Conservation (phyloP, 2,113 vertebrate species). For the Cyanoramphus novaezelandiae region DNA sequence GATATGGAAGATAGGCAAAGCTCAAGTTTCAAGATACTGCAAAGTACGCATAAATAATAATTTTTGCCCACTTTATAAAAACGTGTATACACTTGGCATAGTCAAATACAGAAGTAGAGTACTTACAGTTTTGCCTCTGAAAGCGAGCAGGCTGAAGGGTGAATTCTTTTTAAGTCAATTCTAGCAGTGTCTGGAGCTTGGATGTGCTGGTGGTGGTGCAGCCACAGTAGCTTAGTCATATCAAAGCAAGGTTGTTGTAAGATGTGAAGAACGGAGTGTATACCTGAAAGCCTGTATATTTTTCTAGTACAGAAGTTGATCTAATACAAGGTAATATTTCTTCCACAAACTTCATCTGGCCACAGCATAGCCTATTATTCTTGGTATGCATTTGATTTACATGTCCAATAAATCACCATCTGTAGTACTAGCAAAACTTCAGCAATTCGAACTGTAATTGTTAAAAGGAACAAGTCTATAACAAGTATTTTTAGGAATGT, state of each 20-base stretch:
- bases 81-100: neutral
- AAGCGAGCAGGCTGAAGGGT: neutral
- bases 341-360: neutral
- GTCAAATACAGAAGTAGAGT: neutral
- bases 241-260: neutral
- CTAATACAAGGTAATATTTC: neutral
- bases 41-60: neutral
- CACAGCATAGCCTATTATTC: neutral
- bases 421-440: neutral
- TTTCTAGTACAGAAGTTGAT: neutral
- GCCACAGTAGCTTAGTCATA: neutral
- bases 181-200: neutral
- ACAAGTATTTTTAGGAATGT: neutral
- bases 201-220: neutral
- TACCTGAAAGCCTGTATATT: neutral
- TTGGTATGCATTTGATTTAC: neutral
- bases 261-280: neutral
- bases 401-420: neutral
- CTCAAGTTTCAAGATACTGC: neutral
- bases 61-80: neutral
- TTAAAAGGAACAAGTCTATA: neutral
- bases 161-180: neutral
- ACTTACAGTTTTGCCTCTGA: neutral
- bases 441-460: neutral
- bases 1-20: neutral